Conservation (phyloP, 2,113 vertebrate species). For the Sprattus sprattus region DNA sequence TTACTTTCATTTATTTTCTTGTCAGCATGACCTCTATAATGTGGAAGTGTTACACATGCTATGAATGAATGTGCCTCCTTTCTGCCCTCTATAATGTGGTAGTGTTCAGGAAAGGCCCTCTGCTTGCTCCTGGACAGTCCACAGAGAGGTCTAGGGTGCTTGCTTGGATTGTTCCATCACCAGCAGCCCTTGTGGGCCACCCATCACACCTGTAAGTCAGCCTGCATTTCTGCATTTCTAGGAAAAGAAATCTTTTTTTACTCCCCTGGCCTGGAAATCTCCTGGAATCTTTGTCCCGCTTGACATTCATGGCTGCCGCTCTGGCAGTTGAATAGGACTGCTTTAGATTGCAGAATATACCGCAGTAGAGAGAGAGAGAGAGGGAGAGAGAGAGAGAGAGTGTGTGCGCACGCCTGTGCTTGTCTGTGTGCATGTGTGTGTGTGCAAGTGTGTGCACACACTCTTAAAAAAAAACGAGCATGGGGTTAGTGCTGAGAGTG, state of each 20-base stretch:
- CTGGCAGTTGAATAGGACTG: constrained; percentile 8
- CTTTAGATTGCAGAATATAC: background rate
- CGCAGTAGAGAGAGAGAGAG: background rate
- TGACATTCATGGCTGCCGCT: background rate
- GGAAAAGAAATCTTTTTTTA: background rate
- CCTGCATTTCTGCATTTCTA: background rate
- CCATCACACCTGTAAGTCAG: background rate
- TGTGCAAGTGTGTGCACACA: background rate
- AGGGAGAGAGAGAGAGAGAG: too few species aligned
- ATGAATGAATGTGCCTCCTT: too few species aligned
- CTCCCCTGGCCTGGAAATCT: background rate
- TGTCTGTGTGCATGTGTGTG: background rate
- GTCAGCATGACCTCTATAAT: too few species aligned
- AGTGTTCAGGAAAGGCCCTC: too few species aligned
- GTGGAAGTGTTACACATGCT: too few species aligned
- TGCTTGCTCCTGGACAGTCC: too few species aligned
- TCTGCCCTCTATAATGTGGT: too few species aligned
- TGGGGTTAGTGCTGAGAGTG: constrained; percentile 11
- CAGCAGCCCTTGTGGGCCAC: background rate
- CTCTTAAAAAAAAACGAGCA: background rate
- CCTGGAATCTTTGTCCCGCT: background rate
- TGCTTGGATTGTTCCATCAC: background rate
- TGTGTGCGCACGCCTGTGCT: background rate
- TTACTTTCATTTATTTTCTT: too few species aligned
- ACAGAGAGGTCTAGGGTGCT: too few species aligned